phyloP scores from a whole-genome alignment of 2,888 invertebrate species.

The Mycalesis mineus region DNA sequence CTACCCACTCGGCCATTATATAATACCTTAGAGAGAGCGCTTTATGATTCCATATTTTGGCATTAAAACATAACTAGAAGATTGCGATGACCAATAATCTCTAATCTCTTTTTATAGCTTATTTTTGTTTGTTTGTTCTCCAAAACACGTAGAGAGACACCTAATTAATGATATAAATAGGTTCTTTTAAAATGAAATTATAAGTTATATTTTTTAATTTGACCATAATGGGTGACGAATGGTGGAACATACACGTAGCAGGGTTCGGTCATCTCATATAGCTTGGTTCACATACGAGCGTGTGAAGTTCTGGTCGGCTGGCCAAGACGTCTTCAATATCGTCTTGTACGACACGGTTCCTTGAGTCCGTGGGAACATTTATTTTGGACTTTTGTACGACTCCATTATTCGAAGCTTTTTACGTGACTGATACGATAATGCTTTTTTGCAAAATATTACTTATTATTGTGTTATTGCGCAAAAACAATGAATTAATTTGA shows the following conservation, averaged over 20 bases:
- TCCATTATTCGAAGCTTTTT: slow-evolving; percentile 27
- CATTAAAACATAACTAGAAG: no score
- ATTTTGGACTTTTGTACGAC: slow-evolving; percentile 30
- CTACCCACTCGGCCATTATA: no score
- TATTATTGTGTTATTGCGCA: not conserved
- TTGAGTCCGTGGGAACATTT: slow-evolving; percentile 38
- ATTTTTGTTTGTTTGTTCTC: no score
- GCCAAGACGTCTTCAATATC: slow-evolving; percentile 42
- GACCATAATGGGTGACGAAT: slow-evolving; percentile 19
- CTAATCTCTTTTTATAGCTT: no score
- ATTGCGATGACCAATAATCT: no score
- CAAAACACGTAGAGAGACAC: no score
- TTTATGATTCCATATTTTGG: no score
- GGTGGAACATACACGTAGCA: slow-evolving; percentile 11
- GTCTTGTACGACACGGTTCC: slow-evolving; percentile 45
- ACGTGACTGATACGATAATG: not conserved
- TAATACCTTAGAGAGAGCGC: no score
- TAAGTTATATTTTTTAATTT: not conserved
- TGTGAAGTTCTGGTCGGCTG: slow-evolving; percentile 43
- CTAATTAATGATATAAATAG: no score
- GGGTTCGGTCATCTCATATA: slow-evolving; percentile 42
- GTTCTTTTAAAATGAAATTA: no score
- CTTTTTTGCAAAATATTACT: slow-evolving; percentile 8
- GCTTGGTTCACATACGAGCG: slow-evolving; percentile 44
- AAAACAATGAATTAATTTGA: not conserved